These are phyloP conservation scores for Gonocerus acuteangulatus DNA, from an alignment of 2,888 invertebrate genomes.

Conservation along the genomic window DNA sequence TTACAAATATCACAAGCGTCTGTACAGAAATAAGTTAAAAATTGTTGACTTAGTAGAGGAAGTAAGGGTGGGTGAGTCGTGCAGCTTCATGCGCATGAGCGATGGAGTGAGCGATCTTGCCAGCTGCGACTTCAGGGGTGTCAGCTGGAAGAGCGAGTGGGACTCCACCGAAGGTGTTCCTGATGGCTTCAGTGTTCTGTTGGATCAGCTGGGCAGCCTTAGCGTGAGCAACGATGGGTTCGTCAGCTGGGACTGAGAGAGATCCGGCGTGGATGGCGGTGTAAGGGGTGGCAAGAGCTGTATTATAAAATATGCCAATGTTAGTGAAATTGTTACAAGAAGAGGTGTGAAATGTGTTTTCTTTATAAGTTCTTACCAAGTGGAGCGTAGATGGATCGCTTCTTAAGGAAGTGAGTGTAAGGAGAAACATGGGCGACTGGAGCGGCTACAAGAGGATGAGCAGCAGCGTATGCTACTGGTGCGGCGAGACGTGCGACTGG, in stretches of 20 bases:
- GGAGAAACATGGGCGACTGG: conserved; percentile 40
- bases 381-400: not conserved
- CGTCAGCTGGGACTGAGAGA: conserved; percentile 38
- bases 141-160: conserved; percentile 31
- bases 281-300: no score
- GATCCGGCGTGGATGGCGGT: not conserved
- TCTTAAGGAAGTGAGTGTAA: not conserved
- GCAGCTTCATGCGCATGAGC: conserved; percentile 41
- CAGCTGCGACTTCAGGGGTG: conserved; percentile 26
- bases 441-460: conserved; percentile 42
- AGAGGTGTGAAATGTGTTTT: no score
- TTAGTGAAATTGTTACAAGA: no score
- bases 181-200: conserved; percentile 32
- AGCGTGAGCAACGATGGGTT: conserved; percentile 44
- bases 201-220: conserved; percentile 39
- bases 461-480: not conserved
- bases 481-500: conserved; percentile 2
- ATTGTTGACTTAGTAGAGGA: no score
- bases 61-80: conserved; percentile 37
- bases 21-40: no score
- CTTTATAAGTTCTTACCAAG: no score
- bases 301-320: no score
- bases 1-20: no score
- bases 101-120: conserved; percentile 41
- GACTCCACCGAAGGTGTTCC: conserved; percentile 44